These are phyloP conservation scores for Oenanthe melanoleuca DNA, from an alignment of 2,113 vertebrate genomes.

Conservation along the genomic window DNA sequence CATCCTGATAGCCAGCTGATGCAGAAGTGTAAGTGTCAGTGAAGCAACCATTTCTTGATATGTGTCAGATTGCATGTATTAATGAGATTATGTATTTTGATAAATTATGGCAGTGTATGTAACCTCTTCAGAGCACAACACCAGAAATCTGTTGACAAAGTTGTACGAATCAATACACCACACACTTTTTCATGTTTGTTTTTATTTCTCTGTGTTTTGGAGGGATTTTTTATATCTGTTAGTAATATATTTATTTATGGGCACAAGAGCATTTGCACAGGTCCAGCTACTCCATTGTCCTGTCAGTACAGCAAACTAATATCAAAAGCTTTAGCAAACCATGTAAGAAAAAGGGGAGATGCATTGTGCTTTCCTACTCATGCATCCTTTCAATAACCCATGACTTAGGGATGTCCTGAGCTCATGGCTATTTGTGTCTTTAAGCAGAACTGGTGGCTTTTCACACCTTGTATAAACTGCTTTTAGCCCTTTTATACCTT, in stretches of 20 bases:
- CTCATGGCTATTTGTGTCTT: background rate
- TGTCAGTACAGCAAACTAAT: background rate
- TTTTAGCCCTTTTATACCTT: background rate
- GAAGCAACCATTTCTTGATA: background rate
- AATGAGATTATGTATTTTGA: background rate
- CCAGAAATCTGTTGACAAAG: background rate
- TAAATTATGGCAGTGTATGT: background rate
- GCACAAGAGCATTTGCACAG: background rate
- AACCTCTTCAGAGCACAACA: background rate
- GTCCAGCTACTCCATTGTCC: background rate
- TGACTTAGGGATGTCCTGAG: background rate
- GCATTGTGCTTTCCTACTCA: background rate
- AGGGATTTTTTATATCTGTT: background rate
- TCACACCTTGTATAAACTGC: background rate
- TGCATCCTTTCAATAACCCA: background rate
- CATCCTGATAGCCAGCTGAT: background rate
- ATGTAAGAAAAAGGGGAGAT: background rate
- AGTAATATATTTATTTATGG: background rate
- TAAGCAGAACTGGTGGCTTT: background rate
- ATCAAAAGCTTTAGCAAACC: background rate
- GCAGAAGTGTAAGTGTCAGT: background rate
- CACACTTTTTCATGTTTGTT: fast-evolving
- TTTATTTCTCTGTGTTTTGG: background rate
- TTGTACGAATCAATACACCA: background rate
- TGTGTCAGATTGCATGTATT: background rate